Evolutionary conservation across 2,797 vertebrate genomes (phyloP).

Genomic region (Adrianichthys oophorus): DNA sequence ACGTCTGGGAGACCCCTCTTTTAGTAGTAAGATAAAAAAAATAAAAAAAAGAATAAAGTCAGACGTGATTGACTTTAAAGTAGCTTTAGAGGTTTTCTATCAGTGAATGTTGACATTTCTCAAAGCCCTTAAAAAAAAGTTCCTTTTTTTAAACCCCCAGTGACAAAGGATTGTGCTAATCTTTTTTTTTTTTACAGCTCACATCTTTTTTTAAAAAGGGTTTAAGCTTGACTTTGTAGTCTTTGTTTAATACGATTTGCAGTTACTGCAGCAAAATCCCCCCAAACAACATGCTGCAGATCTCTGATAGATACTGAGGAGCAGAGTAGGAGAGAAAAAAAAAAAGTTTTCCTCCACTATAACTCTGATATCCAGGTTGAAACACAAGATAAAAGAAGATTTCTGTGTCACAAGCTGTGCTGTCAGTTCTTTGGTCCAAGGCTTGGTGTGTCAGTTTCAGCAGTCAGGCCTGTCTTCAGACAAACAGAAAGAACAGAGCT

Average conservation of each 20-base stretch:
- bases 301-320: background rate
- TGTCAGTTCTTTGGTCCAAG: slow-evolving; percentile 23
- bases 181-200: slow-evolving; percentile 22
- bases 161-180: background rate
- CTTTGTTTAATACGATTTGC: slow-evolving; percentile 1
- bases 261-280: slow-evolving; percentile 10
- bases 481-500: slow-evolving; percentile 6
- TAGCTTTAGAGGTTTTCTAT: slow-evolving; percentile 43
- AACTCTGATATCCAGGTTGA: slow-evolving; percentile 25
- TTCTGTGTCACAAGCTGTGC: slow-evolving; percentile 17
- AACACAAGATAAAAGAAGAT: slow-evolving; percentile 8
- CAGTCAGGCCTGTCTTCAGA: slow-evolving; percentile 23
- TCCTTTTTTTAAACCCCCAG: slow-evolving; percentile 13
- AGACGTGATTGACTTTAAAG: slow-evolving; percentile 25
- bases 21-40: slow-evolving; percentile 53
- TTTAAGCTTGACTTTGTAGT: background rate
- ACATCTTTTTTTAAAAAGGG: slow-evolving; percentile 17
- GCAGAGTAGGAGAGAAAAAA: background rate
- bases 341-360: slow-evolving; percentile 14
- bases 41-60: slow-evolving; percentile 28
- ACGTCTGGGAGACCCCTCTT: slow-evolving; percentile 39
- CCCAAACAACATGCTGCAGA: background rate
- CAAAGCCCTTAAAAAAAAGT: slow-evolving; percentile 46
- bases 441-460: slow-evolving; percentile 13
- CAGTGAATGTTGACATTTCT: slow-evolving; percentile 61